A percentile compares a stretch with the other conserved stretches of the same genome.
These are phyloP conservation scores for Mesorhabditis spiculigera DNA, from an alignment of 2,888 invertebrate species.

Conservation along the genomic window DNA sequence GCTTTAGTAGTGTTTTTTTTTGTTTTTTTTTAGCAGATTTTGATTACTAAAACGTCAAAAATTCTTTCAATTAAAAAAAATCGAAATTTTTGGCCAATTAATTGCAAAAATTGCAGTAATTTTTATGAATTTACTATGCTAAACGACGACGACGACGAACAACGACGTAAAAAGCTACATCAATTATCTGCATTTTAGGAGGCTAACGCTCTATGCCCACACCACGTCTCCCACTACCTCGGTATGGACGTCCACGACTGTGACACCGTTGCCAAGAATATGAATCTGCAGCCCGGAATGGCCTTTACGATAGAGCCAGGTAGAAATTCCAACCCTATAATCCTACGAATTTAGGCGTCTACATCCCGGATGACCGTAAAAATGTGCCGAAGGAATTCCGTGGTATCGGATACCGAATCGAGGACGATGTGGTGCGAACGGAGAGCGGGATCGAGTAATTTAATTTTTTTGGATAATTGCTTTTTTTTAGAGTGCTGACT, in stretches of 20 bases:
- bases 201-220: slow-evolving; percentile 47
- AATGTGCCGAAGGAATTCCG: slow-evolving; percentile 38
- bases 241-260: slow-evolving; percentile 99
- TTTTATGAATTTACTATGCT: too few relatives aligned
- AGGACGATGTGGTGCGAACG: slow-evolving; percentile 47
- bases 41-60: too few relatives aligned
- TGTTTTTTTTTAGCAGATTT: too few relatives aligned
- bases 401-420: slow-evolving; percentile 51
- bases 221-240: slow-evolving; percentile 81
- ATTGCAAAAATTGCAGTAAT: too few relatives aligned
- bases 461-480: too few relatives aligned
- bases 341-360: slow-evolving; percentile 26
- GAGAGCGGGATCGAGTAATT: slow-evolving; percentile 37
- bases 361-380: slow-evolving; percentile 30
- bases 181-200: slow-evolving; percentile 17
- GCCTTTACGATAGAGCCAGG: slow-evolving; percentile 52
- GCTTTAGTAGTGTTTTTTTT: too few relatives aligned
- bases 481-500: background rate
- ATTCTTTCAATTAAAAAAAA: too few relatives aligned
- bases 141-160: too few relatives aligned
- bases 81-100: too few relatives aligned
- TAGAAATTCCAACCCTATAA: background rate
- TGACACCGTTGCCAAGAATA: slow-evolving; percentile 68
- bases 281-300: slow-evolving; percentile 33
- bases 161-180: too few relatives aligned